Evolutionary conservation across 2,113 vertebrate species (phyloP).

Genomic region (Prietella phreatophila): DNA sequence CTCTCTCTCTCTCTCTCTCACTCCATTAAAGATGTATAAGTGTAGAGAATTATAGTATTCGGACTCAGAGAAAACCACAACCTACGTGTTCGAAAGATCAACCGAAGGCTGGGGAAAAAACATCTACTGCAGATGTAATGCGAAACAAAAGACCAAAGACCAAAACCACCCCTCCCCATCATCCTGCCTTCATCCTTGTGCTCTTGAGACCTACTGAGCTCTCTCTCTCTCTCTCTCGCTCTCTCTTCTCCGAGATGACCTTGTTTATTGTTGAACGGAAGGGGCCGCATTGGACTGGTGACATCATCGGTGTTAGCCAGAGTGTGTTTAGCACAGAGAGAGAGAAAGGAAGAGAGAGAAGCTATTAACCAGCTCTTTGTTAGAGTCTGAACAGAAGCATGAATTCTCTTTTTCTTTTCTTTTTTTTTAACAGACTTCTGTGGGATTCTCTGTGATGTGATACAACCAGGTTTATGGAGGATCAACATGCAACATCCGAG

Average conservation of each 20-base stretch:
- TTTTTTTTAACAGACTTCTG: not conserved
- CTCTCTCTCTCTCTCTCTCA: not conserved
- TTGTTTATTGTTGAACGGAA: constrained; percentile 57
- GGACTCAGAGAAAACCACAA: not conserved
- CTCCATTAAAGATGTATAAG: not conserved
- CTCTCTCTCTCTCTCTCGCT: not conserved
- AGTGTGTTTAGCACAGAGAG: constrained; percentile 24
- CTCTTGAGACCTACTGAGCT: constrained; percentile 24
- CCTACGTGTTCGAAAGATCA: not conserved
- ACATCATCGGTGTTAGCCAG: constrained; percentile 67
- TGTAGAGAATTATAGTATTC: not conserved
- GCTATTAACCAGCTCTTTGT: constrained; percentile 63
- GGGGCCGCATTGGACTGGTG: constrained; percentile 57
- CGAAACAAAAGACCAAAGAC: constrained; percentile 60
- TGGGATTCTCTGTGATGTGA: not conserved
- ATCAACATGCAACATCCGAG: too few relatives aligned
- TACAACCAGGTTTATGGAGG: not conserved
- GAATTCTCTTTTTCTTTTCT: not conserved
- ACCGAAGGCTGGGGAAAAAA: constrained; percentile 2
- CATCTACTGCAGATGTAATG: constrained; percentile 57
- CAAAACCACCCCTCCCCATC: constrained; percentile 42
- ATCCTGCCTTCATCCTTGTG: not conserved
- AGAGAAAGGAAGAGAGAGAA: constrained; percentile 45
- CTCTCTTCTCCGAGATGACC: constrained; percentile 49
- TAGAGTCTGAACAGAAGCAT: constrained; percentile 57